These are phyloP conservation scores for Lottia gigantea DNA, from an alignment of 2,888 invertebrate species.

Conservation along the genomic window DNA sequence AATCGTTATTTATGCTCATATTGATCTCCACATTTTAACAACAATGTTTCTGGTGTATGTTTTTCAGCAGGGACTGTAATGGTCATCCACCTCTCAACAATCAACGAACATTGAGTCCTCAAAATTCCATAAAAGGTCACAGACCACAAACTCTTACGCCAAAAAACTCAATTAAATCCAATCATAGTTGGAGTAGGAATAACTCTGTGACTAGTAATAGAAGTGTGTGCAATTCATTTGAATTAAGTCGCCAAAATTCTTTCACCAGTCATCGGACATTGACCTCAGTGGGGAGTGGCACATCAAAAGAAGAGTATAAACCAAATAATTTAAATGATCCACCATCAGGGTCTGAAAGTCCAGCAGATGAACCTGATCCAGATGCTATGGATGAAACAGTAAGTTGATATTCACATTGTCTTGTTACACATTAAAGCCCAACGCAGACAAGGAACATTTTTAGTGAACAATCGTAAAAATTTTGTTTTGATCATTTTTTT, in stretches of 20 bases:
- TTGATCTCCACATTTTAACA: no score
- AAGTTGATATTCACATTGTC: constrained; percentile 25
- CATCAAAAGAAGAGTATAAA: constrained; percentile 62
- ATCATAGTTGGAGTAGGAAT: constrained; percentile 56
- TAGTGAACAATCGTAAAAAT: no score
- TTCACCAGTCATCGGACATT: constrained; percentile 61
- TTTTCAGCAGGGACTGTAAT: constrained; percentile 75
- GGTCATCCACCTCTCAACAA: constrained; percentile 67
- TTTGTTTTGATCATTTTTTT: no score
- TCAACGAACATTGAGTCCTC: constrained; percentile 74
- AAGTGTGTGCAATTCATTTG: constrained; percentile 55
- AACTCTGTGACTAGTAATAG: constrained; percentile 63
- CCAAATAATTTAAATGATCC: constrained; percentile 55
- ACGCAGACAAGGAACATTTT: no score
- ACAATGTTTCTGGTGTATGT: background rate
- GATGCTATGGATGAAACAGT: constrained; percentile 64
- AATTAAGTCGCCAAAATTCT: constrained; percentile 64
- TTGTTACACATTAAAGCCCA: background rate
- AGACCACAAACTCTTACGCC: constrained; percentile 47
- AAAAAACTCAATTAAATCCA: constrained; percentile 56
- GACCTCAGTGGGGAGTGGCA: constrained; percentile 58
- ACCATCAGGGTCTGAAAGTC: constrained; percentile 35
- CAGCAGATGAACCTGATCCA: constrained; percentile 54
- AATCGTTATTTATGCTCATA: no score
- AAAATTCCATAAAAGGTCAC: constrained; percentile 76